A percentile compares a stretch with the other conserved stretches of the same genome.
Evolutionary conservation across 2,797 vertebrate species (phyloP).

Genomic region (Aotus griseimembra): DNA sequence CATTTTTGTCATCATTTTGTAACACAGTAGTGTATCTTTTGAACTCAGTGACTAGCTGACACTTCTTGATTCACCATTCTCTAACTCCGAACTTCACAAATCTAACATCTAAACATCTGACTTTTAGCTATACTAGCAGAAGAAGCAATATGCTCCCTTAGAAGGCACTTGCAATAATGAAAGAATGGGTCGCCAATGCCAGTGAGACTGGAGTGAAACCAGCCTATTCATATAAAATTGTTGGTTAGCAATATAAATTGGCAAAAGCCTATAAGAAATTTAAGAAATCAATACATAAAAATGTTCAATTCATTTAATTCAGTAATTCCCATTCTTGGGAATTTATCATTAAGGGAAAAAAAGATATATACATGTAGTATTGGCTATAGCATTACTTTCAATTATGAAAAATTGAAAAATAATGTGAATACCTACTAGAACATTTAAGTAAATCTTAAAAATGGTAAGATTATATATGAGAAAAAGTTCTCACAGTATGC

Average conservation of each 20-base stretch:
- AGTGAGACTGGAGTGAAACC: constrained; percentile 22
- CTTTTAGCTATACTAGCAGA: constrained; percentile 12
- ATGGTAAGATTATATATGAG: background rate
- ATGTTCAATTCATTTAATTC: constrained; percentile 25
- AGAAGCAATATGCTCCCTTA: constrained; percentile 20
- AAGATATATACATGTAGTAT: background rate
- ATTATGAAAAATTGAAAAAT: constrained; percentile 2
- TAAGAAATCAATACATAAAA: constrained; percentile 37
- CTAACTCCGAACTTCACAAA: background rate
- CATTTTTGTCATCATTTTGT: background rate
- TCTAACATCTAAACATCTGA: background rate
- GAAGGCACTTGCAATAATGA: background rate
- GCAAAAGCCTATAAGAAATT: background rate
- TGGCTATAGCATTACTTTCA: background rate
- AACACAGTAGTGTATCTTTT: background rate
- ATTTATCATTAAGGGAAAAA: background rate
- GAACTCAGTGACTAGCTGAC: constrained; percentile 23
- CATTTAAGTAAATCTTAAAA: background rate
- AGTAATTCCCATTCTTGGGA: background rate
- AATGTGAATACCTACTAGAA: background rate
- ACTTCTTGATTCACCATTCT: constrained; percentile 15
- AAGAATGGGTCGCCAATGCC: background rate
- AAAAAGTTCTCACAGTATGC: background rate
- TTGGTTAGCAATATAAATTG: background rate
- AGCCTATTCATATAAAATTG: background rate